Percentiles rank a stretch among this genome's conserved stretches.
These are phyloP conservation scores for Drosophila melanocephala DNA, from an alignment of 2,888 invertebrate species.

Conservation along the genomic window DNA sequence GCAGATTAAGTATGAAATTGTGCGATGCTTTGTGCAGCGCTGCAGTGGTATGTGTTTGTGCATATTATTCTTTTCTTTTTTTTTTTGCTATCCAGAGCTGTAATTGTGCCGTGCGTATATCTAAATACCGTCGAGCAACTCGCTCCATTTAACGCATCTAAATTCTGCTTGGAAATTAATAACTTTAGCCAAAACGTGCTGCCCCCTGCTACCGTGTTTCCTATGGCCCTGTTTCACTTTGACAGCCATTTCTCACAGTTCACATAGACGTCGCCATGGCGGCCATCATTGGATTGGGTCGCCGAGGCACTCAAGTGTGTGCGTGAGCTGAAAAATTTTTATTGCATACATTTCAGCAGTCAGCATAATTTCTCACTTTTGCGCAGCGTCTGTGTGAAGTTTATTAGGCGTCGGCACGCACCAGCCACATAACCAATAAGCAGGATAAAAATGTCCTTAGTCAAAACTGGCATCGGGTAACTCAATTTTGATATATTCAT, in stretches of 20 bases:
- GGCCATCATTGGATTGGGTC: slow-evolving; percentile 44
- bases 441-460: slow-evolving; percentile 25
- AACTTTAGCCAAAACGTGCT: slow-evolving; percentile 48
- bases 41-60: slow-evolving; percentile 26
- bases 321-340: slow-evolving; percentile 80
- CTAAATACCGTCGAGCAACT: slow-evolving; percentile 48
- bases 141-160: slow-evolving; percentile 62
- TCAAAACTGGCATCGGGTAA: slow-evolving; percentile 28
- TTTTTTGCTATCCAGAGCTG: slow-evolving; percentile 29
- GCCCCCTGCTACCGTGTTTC: neutral
- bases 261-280: slow-evolving; percentile 62
- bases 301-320: slow-evolving; percentile 45
- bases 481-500: slow-evolving; percentile 50
- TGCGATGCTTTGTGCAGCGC: slow-evolving; percentile 48
- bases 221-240: slow-evolving; percentile 23
- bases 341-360: slow-evolving; percentile 81
- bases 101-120: slow-evolving; percentile 44
- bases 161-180: slow-evolving; percentile 69
- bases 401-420: slow-evolving; percentile 71
- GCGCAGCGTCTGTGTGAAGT: slow-evolving; percentile 49
- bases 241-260: slow-evolving; percentile 67
- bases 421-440: slow-evolving; percentile 14
- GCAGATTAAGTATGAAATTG: slow-evolving; percentile 77
- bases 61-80: slow-evolving; percentile 11
- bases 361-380: slow-evolving; percentile 81